These are phyloP conservation scores for Ia io DNA, from an alignment of 2,113 vertebrate species.

Conservation along the genomic window DNA sequence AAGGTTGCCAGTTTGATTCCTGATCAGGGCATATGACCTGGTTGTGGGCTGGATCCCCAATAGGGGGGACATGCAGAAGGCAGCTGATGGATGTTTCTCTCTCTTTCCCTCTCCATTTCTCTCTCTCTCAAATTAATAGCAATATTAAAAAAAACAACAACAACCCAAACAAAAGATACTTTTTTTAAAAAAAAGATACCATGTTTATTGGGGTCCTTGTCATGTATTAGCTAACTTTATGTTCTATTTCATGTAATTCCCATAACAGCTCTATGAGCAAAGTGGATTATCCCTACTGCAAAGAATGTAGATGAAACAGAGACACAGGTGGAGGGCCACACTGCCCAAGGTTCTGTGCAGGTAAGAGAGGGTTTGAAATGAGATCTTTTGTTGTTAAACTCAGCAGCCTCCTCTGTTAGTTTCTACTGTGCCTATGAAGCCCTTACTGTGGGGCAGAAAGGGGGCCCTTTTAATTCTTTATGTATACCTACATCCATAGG, in stretches of 20 bases:
- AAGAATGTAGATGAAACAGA: background rate
- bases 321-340: background rate
- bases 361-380: background rate
- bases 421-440: background rate
- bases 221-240: background rate
- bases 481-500: background rate
- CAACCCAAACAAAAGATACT: background rate
- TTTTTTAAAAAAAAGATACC: background rate
- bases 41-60: background rate
- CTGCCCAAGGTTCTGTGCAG: background rate
- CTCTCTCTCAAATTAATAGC: background rate
- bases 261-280: background rate
- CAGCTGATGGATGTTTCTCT: background rate
- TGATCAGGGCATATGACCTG: background rate
- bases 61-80: background rate
- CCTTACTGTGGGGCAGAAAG: background rate
- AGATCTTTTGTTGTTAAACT: background rate
- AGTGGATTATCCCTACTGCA: background rate
- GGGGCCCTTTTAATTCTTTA: background rate
- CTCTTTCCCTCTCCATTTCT: background rate
- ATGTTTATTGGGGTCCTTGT: background rate
- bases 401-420: background rate
- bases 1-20: background rate
- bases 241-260: background rate
- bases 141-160: background rate